Percentiles rank a stretch among this genome's conserved stretches.
These are phyloP conservation scores for Argyresthia albistria DNA, from an alignment of 2,888 invertebrate genomes.

Conservation along the genomic window DNA sequence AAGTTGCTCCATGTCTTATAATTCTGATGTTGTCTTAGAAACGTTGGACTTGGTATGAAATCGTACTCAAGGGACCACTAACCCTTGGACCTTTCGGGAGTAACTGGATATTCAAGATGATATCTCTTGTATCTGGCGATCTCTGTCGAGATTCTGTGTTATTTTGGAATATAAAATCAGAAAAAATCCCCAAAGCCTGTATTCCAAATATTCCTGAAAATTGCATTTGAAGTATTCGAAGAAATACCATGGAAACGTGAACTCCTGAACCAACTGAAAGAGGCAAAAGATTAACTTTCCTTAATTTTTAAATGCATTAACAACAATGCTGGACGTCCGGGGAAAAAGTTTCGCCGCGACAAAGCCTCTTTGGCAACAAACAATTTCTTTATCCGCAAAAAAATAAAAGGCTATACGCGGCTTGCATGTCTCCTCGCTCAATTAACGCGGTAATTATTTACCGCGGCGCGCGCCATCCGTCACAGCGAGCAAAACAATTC, in stretches of 20 bases:
- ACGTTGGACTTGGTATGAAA: not conserved
- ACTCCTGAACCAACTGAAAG: too few species aligned
- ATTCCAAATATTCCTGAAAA: too few species aligned
- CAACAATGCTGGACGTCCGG: not conserved
- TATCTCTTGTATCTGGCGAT: not conserved
- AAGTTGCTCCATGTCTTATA: too few species aligned
- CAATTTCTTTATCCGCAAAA: not conserved
- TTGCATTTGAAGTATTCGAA: too few species aligned
- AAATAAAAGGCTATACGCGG: not conserved
- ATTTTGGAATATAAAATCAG: too few species aligned
- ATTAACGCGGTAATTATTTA: conserved; percentile 4
- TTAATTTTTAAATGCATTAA: too few species aligned
- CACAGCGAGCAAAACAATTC: not conserved
- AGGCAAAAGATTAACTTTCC: too few species aligned
- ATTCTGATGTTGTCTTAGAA: not conserved
- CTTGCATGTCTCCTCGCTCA: not conserved
- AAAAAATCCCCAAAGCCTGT: too few species aligned
- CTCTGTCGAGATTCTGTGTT: not conserved
- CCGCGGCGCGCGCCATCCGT: not conserved
- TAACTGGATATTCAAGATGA: not conserved
- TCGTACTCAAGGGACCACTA: not conserved
- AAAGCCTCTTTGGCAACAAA: not conserved
- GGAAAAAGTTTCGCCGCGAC: not conserved
- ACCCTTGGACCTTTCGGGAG: not conserved
- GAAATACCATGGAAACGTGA: too few species aligned